phyloP scores from a whole-genome alignment of 2,888 invertebrate species.

The Tuta absoluta region DNA sequence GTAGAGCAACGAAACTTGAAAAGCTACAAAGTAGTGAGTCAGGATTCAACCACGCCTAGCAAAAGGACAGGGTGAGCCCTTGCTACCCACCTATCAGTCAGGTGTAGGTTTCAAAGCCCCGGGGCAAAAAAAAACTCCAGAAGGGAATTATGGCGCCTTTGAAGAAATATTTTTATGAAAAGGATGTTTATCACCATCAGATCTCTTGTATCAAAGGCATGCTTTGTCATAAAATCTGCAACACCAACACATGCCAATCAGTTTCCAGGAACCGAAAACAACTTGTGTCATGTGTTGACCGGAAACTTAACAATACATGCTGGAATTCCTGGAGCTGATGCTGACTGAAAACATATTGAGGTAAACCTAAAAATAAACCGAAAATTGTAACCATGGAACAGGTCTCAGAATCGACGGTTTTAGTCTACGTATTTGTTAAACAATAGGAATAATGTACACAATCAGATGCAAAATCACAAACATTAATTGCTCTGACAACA shows the following conservation, averaged over 20 bases:
- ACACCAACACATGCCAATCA: slow-evolving; percentile 37
- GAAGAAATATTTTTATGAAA: background rate
- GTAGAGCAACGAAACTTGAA: background rate
- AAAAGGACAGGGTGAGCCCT: no score
- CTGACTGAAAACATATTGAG: slow-evolving; percentile 52
- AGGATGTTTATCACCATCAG: background rate
- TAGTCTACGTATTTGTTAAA: background rate
- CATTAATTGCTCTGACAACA: no score
- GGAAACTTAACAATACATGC: slow-evolving; percentile 33
- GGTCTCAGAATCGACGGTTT: slow-evolving; percentile 34
- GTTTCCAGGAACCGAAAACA: slow-evolving; percentile 40
- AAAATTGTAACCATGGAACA: slow-evolving; percentile 41
- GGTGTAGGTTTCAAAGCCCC: no score
- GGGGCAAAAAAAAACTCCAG: no score
- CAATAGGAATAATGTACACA: background rate
- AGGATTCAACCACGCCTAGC: background rate
- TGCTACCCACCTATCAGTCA: no score
- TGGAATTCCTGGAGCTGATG: slow-evolving; percentile 33
- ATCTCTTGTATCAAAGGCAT: slow-evolving; percentile 12
- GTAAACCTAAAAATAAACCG: slow-evolving; percentile 49
- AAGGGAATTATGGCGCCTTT: background rate
- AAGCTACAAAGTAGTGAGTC: slow-evolving; percentile 4
- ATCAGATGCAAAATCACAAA: no score
- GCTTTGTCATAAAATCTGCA: slow-evolving; percentile 9
- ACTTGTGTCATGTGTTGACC: slow-evolving; percentile 25